Evolutionary conservation across 1,140 invertebrate species (phyloP), one percentile per base, ranked within the genome.

Genomic region (Meloidogyne exigua): DNA sequence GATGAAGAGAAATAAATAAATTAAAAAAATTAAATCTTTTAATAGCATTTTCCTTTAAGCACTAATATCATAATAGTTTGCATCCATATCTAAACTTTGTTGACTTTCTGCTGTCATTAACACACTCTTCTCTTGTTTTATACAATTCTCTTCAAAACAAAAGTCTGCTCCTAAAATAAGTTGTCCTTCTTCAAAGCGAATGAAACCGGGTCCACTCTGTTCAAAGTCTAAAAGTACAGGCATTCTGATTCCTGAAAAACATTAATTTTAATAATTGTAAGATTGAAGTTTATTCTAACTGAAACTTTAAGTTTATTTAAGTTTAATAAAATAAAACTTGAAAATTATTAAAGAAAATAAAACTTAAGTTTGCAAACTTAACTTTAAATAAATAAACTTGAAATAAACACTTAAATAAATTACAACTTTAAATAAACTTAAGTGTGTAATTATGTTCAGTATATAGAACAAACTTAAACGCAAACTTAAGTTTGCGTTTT

Each of bases 181-280:
- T n/a, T 75, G 28, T 42, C 80, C 83, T 11, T 85, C 73, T 73
- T 87, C 85, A 68, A 85, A 80, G 0, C 49, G 76, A 3, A 86
- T 81, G 68, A 85, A 77, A 4, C 82, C 72, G 7, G 65, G 39
- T 36, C 68, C 62, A 12, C 18, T 64, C 72, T 86, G 84, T 44
- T 87, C 84, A 66, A 87, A 86, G 71, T 86, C 84, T 67, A 86
- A 80, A 42, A 86, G 76, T 57, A 86, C 86, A 3, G 84, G 84
- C 21, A 86, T 68, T 63, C 80, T 80, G 28, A 86, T 81, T 7
- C 83, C 83, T 84, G 44, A 73, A 84, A 81, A 57, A 26, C 25
- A n/a, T 3, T 21, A 0, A 4, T 5, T 21, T 62, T 23, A 28
- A 26, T 13, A 13, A 62, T 28, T 5, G 62, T 72, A 7, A 0